Evolutionary conservation across 1,140 invertebrate species (phyloP), one percentile per base, ranked within the genome.

Genomic region (Drosophila oshimai): DNA sequence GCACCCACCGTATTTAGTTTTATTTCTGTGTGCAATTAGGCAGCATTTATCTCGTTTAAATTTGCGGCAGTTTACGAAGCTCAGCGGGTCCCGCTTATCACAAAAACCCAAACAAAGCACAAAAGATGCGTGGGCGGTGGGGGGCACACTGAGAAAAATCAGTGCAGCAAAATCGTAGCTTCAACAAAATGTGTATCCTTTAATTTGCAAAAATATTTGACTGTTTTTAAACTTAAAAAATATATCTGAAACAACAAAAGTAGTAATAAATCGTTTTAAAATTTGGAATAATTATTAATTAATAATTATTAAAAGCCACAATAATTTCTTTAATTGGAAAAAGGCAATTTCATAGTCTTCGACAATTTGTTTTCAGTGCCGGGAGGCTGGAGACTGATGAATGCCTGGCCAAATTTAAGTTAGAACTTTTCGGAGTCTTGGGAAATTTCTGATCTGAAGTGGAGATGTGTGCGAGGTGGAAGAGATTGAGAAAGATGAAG

Each of bases 41-140:
- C 75, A 71, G 58, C 44, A 70, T 84, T 83, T 84, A 84, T 83
- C 79, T 83, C 65, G 76, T 76, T 78, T 60, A 84, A 84, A 83
- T 83, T 84, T 84, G 57, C 69, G 64, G 34, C 51, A 44, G 47
- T 65, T 77, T 73, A 26, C 68, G 49, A 31, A 53, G 68, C 55
- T 61, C 55, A 62, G 62, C 62, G 60, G 62, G 58, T 47, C 61
- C 67, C 74, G 60, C 75, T 79, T 78, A 77, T 76, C 75, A 41
- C 34, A 70, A 72, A 54, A 67, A 71, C 69, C 54, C 58, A 68
- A 67, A 79, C 61, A 61, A 50, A 79, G 54, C 54, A 68, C 69
- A 74, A 68, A 67, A 50, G 61, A 47, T 44, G 20, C 29, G 20
- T 17, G 29, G 39, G 22, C 9, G 39, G 29, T 31, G 22, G 6